Base-by-base conservation (phyloP, 2,888 invertebrate species). In the Deroplatys truncata region DNA sequence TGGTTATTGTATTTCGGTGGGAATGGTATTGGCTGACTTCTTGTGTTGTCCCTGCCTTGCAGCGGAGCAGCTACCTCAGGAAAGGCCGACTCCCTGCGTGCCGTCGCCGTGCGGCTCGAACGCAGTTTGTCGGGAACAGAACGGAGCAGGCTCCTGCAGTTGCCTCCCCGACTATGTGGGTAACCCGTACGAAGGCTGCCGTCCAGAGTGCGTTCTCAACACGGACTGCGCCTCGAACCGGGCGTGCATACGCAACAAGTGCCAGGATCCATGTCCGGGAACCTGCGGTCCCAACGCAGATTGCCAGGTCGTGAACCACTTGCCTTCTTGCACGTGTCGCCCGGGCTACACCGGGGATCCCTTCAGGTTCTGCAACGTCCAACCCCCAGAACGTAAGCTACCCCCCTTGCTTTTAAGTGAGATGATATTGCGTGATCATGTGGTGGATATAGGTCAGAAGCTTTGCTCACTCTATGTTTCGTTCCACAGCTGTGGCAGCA, bases 211-310 rank as follows among this genome's bases (percentile, higher is more conserved):
- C 93, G 94, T 95, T 0, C 92, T 96, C 9, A 96, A 96, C 93
- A 95, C 96, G 0, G 97, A 97, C 92, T 97, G 97, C 93, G 94
- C 96, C 5, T 95, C 95, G 84, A 95, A 96, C 92, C 95, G 94
- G 92, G 96, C 97, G 28, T 97, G 97, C 92, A 94, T 96, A 13
- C 95, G 95, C 91, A 96, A 96, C 91, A 97, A 96, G 93, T 97
- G 97, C 92, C 94, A 95, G 92, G 96, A 97, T 93, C 97, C 97
- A 35, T 97, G 97, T 92, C 94, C 94, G 90, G 94, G 93, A 86
- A 94, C 94, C 28, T 94, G 94, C 90, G 95, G 95, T 10, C 91
- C 94, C 10, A 95, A 95, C 91, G 94, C 95, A 5, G 91, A 94
- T 86, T 95, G 95, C 91, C 94, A 93, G 91, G 94, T 94, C 91